phyloP scores from a whole-genome alignment of 2,888 invertebrate genomes.

The Hanleya hanleyi region DNA sequence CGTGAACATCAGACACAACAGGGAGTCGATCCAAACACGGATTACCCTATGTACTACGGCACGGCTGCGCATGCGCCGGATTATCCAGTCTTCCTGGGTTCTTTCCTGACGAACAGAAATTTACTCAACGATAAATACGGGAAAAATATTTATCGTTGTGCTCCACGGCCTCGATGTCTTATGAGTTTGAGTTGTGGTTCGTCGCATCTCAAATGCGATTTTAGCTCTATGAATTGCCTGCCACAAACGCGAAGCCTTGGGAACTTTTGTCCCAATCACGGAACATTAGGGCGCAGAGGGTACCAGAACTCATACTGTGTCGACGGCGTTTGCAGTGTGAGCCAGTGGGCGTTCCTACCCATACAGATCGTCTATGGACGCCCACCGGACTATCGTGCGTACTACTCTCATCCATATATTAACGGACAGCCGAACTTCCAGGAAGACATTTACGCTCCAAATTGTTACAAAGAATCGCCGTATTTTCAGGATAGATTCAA shows the following conservation, averaged over 20 bases:
- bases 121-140: not conserved
- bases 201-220: not conserved
- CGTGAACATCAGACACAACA: not conserved
- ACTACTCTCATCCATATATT: constrained; percentile 50
- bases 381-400: constrained; percentile 49
- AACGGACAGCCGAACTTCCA: constrained; percentile 45
- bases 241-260: not conserved
- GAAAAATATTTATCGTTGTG: not conserved
- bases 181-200: constrained; percentile 10
- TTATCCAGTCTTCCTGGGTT: not conserved
- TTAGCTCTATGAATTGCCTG: not conserved
- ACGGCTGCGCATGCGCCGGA: not conserved
- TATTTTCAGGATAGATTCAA: not conserved
- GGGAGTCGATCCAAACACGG: not conserved
- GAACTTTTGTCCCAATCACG: constrained; percentile 31
- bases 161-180: constrained; percentile 42
- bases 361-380: constrained; percentile 57
- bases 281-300: constrained; percentile 33
- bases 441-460: constrained; percentile 55
- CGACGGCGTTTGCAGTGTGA: constrained; percentile 53
- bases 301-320: constrained; percentile 59
- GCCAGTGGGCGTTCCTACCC: constrained; percentile 59
- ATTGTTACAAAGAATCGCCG: constrained; percentile 23
- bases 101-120: not conserved
- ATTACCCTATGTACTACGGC: not conserved